phyloP scores from a whole-genome alignment of 2,888 invertebrate genomes.

The Athalia rosae region DNA sequence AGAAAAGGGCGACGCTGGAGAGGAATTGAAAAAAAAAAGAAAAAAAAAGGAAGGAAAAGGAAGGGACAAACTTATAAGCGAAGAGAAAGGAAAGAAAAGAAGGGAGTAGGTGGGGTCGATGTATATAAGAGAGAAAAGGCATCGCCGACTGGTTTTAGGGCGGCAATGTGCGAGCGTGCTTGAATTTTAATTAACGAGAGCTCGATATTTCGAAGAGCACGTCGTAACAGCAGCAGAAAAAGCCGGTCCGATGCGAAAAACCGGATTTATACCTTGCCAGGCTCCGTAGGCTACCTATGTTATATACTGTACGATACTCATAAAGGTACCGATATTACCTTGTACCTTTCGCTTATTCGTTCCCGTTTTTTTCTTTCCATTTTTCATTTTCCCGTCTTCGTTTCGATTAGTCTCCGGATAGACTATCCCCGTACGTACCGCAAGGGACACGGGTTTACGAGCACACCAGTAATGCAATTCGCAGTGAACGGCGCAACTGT shows the following conservation, averaged over 20 bases:
- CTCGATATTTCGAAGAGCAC: conserved; percentile 30
- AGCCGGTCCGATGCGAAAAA: neutral
- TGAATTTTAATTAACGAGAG: conserved; percentile 41
- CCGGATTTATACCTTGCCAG: conserved; percentile 18
- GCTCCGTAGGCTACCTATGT: neutral
- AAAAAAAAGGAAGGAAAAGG: neutral
- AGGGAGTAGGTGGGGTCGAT: neutral
- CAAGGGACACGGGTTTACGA: too few relatives aligned
- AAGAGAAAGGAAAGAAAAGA: neutral
- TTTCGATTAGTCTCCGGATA: too few relatives aligned
- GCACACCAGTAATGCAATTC: too few relatives aligned
- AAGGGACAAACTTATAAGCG: neutral
- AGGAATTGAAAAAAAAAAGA: neutral
- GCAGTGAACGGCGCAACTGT: too few relatives aligned
- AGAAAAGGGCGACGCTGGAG: neutral
- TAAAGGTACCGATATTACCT: neutral
- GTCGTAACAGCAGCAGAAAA: too few relatives aligned
- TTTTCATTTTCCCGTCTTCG: too few relatives aligned
- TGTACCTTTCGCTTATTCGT: too few relatives aligned
- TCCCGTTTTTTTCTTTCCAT: too few relatives aligned
- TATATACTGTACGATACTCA: neutral
- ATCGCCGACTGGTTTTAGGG: conserved; percentile 36
- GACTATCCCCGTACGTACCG: too few relatives aligned
- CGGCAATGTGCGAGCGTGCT: conserved; percentile 38
- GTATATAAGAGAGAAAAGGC: neutral